A percentile compares a stretch with the other conserved stretches of the same genome.
These are phyloP conservation scores for Tragelaphus scriptus DNA, from an alignment of 2,113 vertebrate genomes.

Conservation along the genomic window DNA sequence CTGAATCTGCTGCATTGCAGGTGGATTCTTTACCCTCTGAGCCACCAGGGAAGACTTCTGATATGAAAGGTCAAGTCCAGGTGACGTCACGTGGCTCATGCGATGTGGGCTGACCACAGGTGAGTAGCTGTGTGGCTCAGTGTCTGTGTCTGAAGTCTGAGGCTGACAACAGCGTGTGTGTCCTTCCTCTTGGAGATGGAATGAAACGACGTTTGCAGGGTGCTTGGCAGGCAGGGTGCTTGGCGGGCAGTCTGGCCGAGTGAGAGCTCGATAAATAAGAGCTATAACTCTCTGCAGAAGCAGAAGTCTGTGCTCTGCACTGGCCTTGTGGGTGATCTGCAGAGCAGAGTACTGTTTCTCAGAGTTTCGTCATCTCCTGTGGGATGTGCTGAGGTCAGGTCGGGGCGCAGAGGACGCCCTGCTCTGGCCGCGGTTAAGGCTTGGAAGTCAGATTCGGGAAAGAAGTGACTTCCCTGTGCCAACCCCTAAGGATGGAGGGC, in stretches of 20 bases:
- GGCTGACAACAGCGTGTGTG: too few species aligned
- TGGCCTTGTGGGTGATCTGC: accelerated
- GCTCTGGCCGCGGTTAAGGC: accelerated
- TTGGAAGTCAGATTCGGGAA: too few species aligned
- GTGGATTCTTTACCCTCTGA: not conserved
- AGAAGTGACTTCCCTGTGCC: not conserved
- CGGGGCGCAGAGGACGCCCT: not conserved
- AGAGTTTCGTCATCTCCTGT: not conserved
- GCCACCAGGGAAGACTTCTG: not conserved
- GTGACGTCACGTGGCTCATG: accelerated
- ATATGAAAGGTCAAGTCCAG: not conserved
- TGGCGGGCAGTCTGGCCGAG: accelerated
- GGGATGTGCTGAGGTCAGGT: constrained; percentile 43
- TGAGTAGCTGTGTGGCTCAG: not conserved
- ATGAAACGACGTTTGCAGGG: accelerated
- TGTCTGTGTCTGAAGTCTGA: not conserved
- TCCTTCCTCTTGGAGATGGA: not conserved
- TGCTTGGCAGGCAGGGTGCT: not conserved
- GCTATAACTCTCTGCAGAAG: accelerated
- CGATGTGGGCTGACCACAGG: accelerated
- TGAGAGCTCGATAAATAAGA: accelerated
- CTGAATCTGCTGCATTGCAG: not conserved
- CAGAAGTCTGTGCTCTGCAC: accelerated
- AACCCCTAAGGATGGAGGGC: accelerated
- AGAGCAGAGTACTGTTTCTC: accelerated